Base-by-base conservation (phyloP, 2,113 vertebrate species). In the Trematomus loennbergii region DNA sequence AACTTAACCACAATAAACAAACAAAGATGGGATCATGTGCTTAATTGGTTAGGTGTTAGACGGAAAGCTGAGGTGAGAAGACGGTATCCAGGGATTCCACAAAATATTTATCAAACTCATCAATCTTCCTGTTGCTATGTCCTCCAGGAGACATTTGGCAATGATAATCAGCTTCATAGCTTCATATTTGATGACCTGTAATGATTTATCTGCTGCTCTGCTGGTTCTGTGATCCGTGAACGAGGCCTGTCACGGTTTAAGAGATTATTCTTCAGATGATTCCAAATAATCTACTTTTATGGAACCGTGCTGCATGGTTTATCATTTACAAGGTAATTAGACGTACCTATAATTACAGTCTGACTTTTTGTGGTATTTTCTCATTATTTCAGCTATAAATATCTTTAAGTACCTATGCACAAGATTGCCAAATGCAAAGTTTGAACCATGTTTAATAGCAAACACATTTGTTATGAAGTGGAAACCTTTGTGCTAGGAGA, bases 61-160 rank as follows among this genome's bases (percentile, higher is more conserved):
- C 5, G 46, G 18, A 71, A 43, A 65, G 25, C 40, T 36, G 71
- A 67, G 75, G 52, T 45, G 70, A 77, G 58, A 68, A 50, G 55
- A 18, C 40, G 48, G 88, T 90, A 88, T 85, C 91, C 74, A 89
- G 64, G 78, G 55, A 91, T 93, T 84, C 85, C 40, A 12, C 81
- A 86, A 85, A 92, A 92, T 90, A 92, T 93, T 93, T 93, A 88
- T 78, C n/a, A 66, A 82, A 72, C 63, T 82, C 80, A 81, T 87
- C 78, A 75, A 71, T 87, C 86, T 88, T 61, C 60, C 76, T 16
- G 81, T 92, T 91, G 84, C 87, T 84, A 89, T 78, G 86, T 88
- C 83, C 70, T 87, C 71, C 70, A 82, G 74, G 54, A 88, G 68
- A 87, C 72, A 29, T 80, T 80, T 72, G 45, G 67, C 63, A 71